phyloP scores from a whole-genome alignment of 2,888 invertebrate genomes.

The Leuctra nigra region DNA sequence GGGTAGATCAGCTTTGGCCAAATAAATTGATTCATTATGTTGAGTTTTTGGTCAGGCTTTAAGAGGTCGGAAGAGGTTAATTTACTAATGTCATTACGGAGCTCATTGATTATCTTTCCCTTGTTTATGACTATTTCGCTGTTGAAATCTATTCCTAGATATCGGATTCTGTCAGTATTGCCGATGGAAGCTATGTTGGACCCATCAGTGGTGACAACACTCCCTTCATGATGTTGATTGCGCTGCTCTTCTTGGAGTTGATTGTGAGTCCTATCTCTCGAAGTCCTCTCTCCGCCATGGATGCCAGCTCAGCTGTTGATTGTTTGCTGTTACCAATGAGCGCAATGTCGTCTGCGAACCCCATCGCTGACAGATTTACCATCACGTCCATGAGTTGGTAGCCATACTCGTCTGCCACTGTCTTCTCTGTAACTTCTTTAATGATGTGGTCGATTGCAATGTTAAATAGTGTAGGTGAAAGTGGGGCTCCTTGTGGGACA shows the following conservation, averaged over 20 bases:
- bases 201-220: neutral
- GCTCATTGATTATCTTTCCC: neutral
- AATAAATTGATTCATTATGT: slow-evolving; percentile 4
- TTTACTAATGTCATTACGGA: neutral
- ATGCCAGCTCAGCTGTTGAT: neutral
- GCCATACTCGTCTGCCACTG: neutral
- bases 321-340: neutral
- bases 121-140: slow-evolving; percentile 7
- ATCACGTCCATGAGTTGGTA: neutral
- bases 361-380: neutral
- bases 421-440: neutral
- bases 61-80: neutral
- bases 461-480: slow-evolving; percentile 3
- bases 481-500: no score
- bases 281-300: neutral
- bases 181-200: neutral
- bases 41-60: slow-evolving; percentile 12
- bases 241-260: neutral
- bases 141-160: neutral
- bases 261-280: neutral
- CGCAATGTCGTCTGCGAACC: neutral
- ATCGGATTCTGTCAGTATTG: neutral
- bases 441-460: neutral
- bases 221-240: neutral
- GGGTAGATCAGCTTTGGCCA: slow-evolving; percentile 1